Evolutionary conservation across 2,888 invertebrate species (phyloP), one percentile per base, ranked within the genome.

Genomic region (Dicyrtoma fusca): DNA sequence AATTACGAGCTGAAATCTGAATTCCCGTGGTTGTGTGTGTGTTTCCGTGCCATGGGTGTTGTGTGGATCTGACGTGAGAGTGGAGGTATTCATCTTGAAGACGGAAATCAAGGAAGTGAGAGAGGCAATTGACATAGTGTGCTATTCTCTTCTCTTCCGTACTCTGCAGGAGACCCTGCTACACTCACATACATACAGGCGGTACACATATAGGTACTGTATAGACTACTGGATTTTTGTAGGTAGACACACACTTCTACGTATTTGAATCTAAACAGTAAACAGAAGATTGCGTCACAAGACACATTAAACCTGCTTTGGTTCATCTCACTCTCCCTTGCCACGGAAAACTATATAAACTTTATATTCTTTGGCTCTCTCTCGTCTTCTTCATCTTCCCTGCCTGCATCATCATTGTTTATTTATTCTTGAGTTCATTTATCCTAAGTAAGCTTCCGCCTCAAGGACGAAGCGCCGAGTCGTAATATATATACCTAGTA

Each of bases 351-450:
- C 53, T 34, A 34, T 34, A 34, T 34, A 34, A 34, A 34, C 34
- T 34, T 34, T 34, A 34, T 34, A 34, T 34, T 34, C 34, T 34
- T 34, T 34, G 34, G 34, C 34, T 21, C 21, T 19, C 53, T 49
- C 17, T 49, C 49, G 4, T 53, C 53, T 53, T 61, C 42, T 25
- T n/a, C 34, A 23, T 4, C 6, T n/a, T 26, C 26, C n/a, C 25
- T 59, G n/a, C 8, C 23, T 34, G 17, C 14, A 26, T 61, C 61
- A 13, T 23, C 21, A 23, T 34, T 66, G 51, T 65, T 51, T 53
- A 42, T 68, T 68, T 53, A 61, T 62, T 55, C 61, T 68, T 51
- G 72, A 72, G 66, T 66, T 66, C 66, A 66, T 66, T 66, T 66
- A 61, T 61, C 61, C 61, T 42, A n/a, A 14, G n/a, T 51, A n/a